A percentile compares a stretch with the other conserved stretches of the same genome.
Conservation (phyloP, 2,113 vertebrate genomes). For the Brevimyrus niger region DNA sequence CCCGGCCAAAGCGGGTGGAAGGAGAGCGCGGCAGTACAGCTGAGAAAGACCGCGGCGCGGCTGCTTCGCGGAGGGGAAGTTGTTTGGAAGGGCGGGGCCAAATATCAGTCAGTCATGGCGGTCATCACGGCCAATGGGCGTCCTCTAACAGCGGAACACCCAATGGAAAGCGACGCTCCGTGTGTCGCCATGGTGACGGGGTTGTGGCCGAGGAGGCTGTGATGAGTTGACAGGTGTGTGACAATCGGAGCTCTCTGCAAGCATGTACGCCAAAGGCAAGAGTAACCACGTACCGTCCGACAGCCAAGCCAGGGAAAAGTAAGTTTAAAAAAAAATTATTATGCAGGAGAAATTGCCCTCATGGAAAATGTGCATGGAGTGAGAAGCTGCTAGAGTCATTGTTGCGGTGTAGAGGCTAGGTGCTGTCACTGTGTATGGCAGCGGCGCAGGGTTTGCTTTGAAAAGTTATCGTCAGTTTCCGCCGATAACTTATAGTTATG, state of each 20-base stretch:
- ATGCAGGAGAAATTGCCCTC: slow-evolving; percentile 46
- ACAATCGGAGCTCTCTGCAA: slow-evolving; percentile 92
- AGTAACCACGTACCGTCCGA: slow-evolving; percentile 91
- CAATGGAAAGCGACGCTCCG: slow-evolving; percentile 75
- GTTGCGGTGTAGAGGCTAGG: slow-evolving; percentile 43
- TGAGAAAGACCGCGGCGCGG: slow-evolving; percentile 39
- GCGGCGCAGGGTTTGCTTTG: slow-evolving; percentile 26
- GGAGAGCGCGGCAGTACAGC: slow-evolving; percentile 1
- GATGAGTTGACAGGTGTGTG: slow-evolving; percentile 97
- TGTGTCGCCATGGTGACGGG: slow-evolving; percentile 90
- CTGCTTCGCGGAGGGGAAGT: slow-evolving; percentile 40
- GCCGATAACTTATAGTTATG: background rate
- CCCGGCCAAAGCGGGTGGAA: slow-evolving; percentile 29
- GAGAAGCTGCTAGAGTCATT: slow-evolving; percentile 41
- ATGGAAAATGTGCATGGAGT: slow-evolving; percentile 44
- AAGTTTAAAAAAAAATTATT: slow-evolving; percentile 80
- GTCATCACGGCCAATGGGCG: slow-evolving; percentile 63
- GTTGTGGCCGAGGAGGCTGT: slow-evolving; percentile 85
- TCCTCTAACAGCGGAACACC: slow-evolving; percentile 52
- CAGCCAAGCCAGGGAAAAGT: slow-evolving; percentile 95
- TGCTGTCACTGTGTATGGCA: slow-evolving; percentile 32
- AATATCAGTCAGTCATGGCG: slow-evolving; percentile 54
- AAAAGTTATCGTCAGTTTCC: slow-evolving; percentile 45
- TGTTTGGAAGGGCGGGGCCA: slow-evolving; percentile 42
- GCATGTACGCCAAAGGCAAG: slow-evolving; percentile 97